Evolutionary conservation across 2,113 vertebrate species (phyloP).

Genomic region (Paraplagusia blochii): DNA sequence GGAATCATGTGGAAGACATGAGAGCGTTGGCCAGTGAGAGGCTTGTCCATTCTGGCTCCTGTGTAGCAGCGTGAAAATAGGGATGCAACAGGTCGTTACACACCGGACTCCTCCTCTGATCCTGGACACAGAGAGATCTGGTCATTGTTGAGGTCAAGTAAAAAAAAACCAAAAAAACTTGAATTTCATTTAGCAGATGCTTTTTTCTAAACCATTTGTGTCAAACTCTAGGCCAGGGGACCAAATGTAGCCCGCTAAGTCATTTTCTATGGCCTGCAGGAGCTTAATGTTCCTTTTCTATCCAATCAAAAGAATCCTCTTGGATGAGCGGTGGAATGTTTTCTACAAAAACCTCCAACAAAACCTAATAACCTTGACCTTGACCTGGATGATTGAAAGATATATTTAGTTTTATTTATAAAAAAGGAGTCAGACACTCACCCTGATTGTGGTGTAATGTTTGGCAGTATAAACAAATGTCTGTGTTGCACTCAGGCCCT

Average conservation of each 20-base stretch:
- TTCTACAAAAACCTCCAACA: no score
- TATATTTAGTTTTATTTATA: no score
- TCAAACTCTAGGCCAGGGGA: no score
- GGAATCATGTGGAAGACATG: constrained; percentile 70
- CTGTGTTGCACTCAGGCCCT: constrained; percentile 61
- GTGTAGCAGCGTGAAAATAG: constrained; percentile 67
- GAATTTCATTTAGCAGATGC: no score
- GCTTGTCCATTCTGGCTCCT: constrained; percentile 74
- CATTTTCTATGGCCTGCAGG: no score
- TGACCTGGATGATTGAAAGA: no score
- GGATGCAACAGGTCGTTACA: constrained; percentile 82
- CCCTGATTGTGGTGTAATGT: constrained; percentile 82
- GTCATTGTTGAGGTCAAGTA: constrained; percentile 5
- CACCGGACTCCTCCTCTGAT: constrained; percentile 86
- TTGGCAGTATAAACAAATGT: constrained; percentile 81
- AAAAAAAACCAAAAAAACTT: neutral
- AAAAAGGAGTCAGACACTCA: constrained; percentile 65
- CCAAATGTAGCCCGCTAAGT: no score
- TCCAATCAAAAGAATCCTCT: no score
- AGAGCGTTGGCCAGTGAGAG: constrained; percentile 49
- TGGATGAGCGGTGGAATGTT: no score
- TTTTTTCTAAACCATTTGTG: no score
- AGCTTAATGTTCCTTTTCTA: no score
- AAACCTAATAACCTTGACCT: no score
- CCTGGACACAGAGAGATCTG: constrained; percentile 72